These are phyloP conservation scores for Isoperla grammatica DNA, from an alignment of 2,888 invertebrate genomes.

Conservation along the genomic window DNA sequence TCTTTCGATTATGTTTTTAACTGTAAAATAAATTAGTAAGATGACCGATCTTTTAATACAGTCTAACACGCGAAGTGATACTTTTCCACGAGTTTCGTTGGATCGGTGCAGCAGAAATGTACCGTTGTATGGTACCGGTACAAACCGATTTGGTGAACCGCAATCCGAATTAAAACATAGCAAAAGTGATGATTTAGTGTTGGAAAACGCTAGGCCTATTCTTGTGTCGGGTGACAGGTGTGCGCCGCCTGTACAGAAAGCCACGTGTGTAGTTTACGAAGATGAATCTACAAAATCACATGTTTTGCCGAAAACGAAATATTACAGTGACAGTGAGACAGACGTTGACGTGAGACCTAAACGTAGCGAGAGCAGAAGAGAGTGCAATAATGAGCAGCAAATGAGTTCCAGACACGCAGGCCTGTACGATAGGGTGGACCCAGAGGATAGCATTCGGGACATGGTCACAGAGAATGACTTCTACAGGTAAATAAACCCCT, in stretches of 20 bases:
- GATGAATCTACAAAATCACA: conserved; percentile 32
- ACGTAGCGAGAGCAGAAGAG: conserved; percentile 10
- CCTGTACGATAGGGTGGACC: conserved; percentile 52
- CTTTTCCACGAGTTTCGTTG: conserved; percentile 44
- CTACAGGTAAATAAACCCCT: conserved; percentile 52
- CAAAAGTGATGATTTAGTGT: conserved; percentile 49
- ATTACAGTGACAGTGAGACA: conserved; percentile 37
- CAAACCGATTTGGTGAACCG: conserved; percentile 28
- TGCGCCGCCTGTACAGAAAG: conserved; percentile 35
- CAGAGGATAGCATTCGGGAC: conserved; percentile 58
- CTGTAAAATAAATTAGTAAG: background rate
- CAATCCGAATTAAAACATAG: conserved; percentile 47
- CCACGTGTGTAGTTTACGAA: conserved; percentile 38
- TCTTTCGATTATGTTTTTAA: background rate
- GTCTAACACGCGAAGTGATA: conserved; percentile 40
- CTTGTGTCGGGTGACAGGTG: conserved; percentile 38
- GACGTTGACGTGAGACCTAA: conserved; percentile 22
- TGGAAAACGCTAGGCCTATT: conserved; percentile 39
- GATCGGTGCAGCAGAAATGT: conserved; percentile 40
- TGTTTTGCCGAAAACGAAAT: conserved; percentile 43
- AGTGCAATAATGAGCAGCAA: conserved; percentile 33
- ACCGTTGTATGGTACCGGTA: conserved; percentile 15
- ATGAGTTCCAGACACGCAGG: conserved; percentile 41
- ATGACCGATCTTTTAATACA: conserved; percentile 31
- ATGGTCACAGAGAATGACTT: conserved; percentile 59